Evolutionary conservation across 2,797 vertebrate species (phyloP).

Genomic region (Trematomus bernacchii): DNA sequence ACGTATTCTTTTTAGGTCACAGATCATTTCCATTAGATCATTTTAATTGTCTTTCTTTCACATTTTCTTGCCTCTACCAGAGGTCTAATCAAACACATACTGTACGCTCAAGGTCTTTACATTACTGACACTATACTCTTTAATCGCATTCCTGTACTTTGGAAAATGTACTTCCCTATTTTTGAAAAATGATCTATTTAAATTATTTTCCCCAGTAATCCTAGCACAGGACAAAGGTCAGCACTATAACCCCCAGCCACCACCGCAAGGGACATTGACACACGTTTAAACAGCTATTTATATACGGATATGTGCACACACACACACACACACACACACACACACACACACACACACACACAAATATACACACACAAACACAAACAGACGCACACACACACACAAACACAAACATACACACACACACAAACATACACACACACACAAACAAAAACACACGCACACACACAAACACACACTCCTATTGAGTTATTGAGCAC

Average conservation of each 20-base stretch:
- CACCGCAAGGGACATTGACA: background rate
- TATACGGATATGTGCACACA: background rate
- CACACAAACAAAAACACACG: background rate
- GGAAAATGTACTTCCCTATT: background rate
- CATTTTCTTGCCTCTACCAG: too few species aligned
- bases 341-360: background rate
- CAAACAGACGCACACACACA: background rate
- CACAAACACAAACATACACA: background rate
- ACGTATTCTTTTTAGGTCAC: background rate
- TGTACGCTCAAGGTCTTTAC: background rate
- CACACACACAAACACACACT: background rate
- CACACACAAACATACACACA: background rate
- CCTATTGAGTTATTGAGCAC: slow-evolving; percentile 37
- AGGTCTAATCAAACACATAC: background rate
- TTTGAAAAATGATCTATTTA: background rate
- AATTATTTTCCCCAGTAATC: background rate
- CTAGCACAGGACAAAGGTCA: background rate
- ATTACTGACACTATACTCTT: too few species aligned
- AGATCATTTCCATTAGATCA: background rate
- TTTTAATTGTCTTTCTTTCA: background rate
- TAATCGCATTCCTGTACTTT: background rate
- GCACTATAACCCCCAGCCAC: too few species aligned
- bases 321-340: background rate
- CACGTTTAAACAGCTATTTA: background rate
- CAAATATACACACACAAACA: slow-evolving; percentile 18